A percentile compares a stretch with the other conserved stretches of the same genome.
phyloP scores from a whole-genome alignment of 92 coral and sea anemone species.

The Blastomussa wellsi region DNA sequence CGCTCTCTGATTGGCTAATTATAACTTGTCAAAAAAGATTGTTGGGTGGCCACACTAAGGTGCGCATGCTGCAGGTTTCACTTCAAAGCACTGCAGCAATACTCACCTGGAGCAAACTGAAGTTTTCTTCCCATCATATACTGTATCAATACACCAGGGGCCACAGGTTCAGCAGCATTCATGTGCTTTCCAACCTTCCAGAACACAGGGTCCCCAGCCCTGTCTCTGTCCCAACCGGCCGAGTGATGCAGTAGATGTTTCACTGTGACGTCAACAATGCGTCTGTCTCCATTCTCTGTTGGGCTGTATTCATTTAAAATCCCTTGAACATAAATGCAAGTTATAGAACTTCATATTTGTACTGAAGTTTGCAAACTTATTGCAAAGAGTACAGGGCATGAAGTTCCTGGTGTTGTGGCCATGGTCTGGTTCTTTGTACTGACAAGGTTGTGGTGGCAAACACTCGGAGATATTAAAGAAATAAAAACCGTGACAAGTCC shows the following conservation, averaged over 20 bases:
- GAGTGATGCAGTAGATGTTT: slow-evolving; percentile 46
- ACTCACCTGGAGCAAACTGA: slow-evolving; percentile 50
- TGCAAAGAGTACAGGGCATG: no score
- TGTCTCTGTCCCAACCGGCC: slow-evolving; percentile 55
- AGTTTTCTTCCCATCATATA: slow-evolving; percentile 52
- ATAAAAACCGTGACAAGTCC: no score
- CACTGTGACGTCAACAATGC: slow-evolving; percentile 28
- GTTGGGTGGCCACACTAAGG: no score
- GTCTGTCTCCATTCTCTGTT: slow-evolving; percentile 33
- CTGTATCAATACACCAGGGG: slow-evolving; percentile 30
- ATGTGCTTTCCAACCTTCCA: slow-evolving; percentile 51
- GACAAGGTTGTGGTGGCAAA: no score
- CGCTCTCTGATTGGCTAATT: no score
- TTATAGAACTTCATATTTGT: not conserved
- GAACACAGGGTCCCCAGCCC: slow-evolving; percentile 56
- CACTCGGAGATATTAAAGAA: no score
- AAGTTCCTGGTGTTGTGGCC: no score
- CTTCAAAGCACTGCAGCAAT: not conserved
- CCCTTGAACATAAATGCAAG: slow-evolving; percentile 8
- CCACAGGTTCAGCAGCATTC: slow-evolving; percentile 42
- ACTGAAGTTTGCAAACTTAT: not conserved
- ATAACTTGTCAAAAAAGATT: no score
- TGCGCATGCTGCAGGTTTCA: no score
- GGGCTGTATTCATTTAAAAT: slow-evolving; percentile 36
- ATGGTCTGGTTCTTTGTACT: no score